Base-by-base conservation (phyloP, 1,140 invertebrate genomes). In the Eumaeus atala region DNA sequence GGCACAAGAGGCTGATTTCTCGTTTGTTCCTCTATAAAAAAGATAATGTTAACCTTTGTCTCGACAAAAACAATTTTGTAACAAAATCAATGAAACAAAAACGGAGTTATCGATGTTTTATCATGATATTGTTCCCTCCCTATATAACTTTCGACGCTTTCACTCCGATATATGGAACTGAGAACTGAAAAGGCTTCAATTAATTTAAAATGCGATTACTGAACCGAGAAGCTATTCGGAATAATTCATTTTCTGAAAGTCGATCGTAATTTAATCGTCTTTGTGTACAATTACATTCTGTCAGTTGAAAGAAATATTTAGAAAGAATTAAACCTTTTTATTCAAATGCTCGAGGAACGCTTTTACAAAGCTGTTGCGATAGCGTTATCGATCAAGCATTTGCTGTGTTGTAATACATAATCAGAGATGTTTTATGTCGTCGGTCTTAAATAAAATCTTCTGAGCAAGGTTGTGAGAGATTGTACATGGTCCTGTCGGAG, bases 131-230 rank as follows among this genome's bases (percentile, higher is more conserved):
- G 66, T 50, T 64, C 58, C 58, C 69, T 67, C 59, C 55, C 67
- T 66, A 67, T 67, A 66, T 66, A 68, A 58, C 57, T 66, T 67
- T 62, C 62, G 59, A 62, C 56, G 66, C 59, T 44, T 59, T 48
- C 54, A 55, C 58, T 66, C 62, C 61, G 60, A 64, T 61, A 59
- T 62, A 64, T 59, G 58, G 58, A 38, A 58, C 55, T 38, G 89
- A 90, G 18, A 93, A 61, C 52, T 68, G 67, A 62, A 74, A 74
- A 70, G 71, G 62, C 61, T 70, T 70, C 62, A 74, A 76, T 72
- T 76, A 67, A 67, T 72, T 68, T 64, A 62, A 68, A 76, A 73
- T 68, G 66, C 66, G 59, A 66, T 68, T 68, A 68, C 62, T 59
- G 63, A 64, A 48, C 47, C 58, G 60, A 64, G 63, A 63, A 59